Conservation (phyloP, 2,797 vertebrate species). For the Hephaestus fuliginosus region DNA sequence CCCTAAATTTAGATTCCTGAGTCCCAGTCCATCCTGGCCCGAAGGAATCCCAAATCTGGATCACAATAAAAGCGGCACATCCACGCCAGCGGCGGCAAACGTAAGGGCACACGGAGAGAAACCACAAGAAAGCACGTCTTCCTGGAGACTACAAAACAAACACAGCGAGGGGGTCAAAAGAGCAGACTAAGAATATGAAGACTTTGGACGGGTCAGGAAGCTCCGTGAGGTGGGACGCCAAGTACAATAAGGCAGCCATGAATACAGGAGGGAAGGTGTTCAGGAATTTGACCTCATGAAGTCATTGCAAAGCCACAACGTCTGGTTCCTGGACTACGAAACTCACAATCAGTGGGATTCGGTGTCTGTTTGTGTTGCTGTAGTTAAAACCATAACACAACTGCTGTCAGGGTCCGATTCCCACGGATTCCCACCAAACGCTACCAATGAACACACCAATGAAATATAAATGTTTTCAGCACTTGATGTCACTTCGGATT, state of each 20-base stretch:
- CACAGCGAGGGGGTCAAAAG: conserved; percentile 57
- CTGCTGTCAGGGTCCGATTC: conserved; percentile 6
- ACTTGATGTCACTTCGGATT: not conserved
- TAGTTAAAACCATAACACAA: not conserved
- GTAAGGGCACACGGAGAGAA: conserved; percentile 32
- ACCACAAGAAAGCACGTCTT: conserved; percentile 59
- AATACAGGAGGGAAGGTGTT: conserved; percentile 61
- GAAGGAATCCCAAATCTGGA: conserved; percentile 56
- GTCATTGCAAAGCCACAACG: conserved; percentile 35
- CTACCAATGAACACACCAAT: conserved; percentile 2
- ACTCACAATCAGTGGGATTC: not conserved
- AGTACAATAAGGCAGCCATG: conserved; percentile 60
- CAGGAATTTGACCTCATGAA: conserved; percentile 60
- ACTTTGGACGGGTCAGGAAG: conserved; percentile 58
- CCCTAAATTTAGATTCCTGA: conserved; percentile 50
- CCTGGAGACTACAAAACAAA: conserved; percentile 80
- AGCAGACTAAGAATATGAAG: conserved; percentile 53
- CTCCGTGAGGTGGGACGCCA: conserved; percentile 50
- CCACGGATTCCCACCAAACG: not conserved
- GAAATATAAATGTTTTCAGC: conserved; percentile 21
- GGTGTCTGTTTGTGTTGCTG: conserved; percentile 41
- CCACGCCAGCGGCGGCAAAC: conserved; percentile 31
- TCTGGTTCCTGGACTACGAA: conserved; percentile 25
- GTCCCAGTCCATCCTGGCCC: conserved; percentile 33
- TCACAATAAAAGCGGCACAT: conserved; percentile 45